A percentile compares a stretch with the other conserved stretches of the same genome.
phyloP scores from a whole-genome alignment of 2,888 invertebrate genomes.

The Amblyjoppa proteus region DNA sequence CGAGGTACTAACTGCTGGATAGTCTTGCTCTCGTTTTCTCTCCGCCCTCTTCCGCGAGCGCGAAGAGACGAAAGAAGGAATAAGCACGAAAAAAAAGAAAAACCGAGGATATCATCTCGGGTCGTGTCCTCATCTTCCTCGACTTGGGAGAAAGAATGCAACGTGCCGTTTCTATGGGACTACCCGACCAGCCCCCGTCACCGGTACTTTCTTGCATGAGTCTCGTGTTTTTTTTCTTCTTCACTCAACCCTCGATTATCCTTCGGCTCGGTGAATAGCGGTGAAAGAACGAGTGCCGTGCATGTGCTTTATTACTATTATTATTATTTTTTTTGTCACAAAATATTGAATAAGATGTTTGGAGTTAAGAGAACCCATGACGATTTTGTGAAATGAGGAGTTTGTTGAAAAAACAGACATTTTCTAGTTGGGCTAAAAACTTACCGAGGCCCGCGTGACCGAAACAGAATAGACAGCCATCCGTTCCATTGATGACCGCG shows the following conservation, averaged over 20 bases:
- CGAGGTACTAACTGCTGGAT: conserved; percentile 51
- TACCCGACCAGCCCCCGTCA: background rate
- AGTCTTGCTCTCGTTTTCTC: conserved; percentile 38
- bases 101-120: conserved; percentile 61
- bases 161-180: conserved; percentile 40
- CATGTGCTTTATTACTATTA: conserved; percentile 13
- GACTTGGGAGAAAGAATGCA: conserved; percentile 52
- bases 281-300: conserved; percentile 9
- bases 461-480: conserved; percentile 96
- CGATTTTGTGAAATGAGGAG: background rate
- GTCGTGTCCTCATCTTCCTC: conserved; percentile 53
- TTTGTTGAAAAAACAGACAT: background rate
- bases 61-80: conserved; percentile 22
- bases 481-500: conserved; percentile 97
- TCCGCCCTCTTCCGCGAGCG: conserved; percentile 36
- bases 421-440: conserved; percentile 74
- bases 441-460: conserved; percentile 95
- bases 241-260: conserved; percentile 55
- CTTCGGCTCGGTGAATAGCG: conserved; percentile 30
- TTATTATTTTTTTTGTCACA: background rate
- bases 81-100: conserved; percentile 36
- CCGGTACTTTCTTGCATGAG: conserved; percentile 25
- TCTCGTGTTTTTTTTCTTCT: conserved; percentile 43
- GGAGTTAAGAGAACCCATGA: background rate
- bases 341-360: background rate